Base-by-base conservation (phyloP, 2,113 vertebrate species). In the Elephas maximus region DNA sequence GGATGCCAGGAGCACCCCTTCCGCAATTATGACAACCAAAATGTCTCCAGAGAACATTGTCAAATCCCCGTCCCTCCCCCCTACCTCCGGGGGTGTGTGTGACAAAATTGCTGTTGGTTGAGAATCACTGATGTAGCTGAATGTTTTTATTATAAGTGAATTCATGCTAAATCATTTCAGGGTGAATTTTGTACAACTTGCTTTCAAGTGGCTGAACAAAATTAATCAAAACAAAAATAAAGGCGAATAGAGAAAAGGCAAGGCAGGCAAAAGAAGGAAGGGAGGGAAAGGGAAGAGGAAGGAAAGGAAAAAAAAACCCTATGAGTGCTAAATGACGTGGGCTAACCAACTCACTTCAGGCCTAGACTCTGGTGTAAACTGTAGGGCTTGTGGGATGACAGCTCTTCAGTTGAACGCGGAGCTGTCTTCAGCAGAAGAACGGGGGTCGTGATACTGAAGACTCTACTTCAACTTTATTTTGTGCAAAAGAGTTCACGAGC, bases 381-480 rank as follows among this genome's bases (percentile, higher is more conserved):
- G 57, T 33, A 1, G 12, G 17, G 5, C 30, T 1, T 28, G 14
- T 15, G 8, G 15, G 1, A 11, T 1, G 1, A 0, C 23, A 5
- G 8, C 6, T 8, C 18, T 17, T 15, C 37, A 1, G 10, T 53
- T 6, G 2, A 0, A 0, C 0, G 5, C 6, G 2, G n/a, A 7
- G 12, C 21, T 0, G n/a, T 7, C 18, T 44, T 53, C 8, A 8
- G 45, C 37, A 28, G 44, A 48, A 11, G 24, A 0, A 0, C 1
- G 71, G 44, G 33, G 23, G 8, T 1, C 0, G 4, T 14, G 18
- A 69, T 18, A 0, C 37, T 4, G 44, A 23, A 28, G 14, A 60
- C 33, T 57, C 17, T 0, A 10, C 24, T 37, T 53, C 26, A 10
- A 6, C 1, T 24, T 21, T 37, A n/a, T 60, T 37, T 37, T 37